Conservation (phyloP, 1,140 invertebrate genomes). For the Drosophila chauvacae region DNA sequence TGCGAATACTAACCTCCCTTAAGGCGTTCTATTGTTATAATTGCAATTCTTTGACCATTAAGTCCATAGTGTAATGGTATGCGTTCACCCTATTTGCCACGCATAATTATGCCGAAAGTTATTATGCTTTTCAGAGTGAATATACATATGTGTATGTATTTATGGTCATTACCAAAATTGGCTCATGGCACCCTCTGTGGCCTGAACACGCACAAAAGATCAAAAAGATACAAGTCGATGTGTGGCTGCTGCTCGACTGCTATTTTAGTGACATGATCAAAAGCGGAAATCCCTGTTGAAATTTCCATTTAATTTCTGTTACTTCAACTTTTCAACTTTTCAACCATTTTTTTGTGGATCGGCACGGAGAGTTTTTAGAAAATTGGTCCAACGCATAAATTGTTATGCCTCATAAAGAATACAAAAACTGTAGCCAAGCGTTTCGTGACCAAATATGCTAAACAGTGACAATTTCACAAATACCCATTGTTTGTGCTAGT, state of each 20-base stretch:
- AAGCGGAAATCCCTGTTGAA: conserved; percentile 71
- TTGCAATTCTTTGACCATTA: conserved; percentile 2
- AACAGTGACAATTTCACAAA: conserved; percentile 82
- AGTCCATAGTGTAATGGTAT: conserved; percentile 45
- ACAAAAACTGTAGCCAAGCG: conserved; percentile 57
- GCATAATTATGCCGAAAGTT: conserved; percentile 53
- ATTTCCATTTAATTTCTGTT: conserved; percentile 66
- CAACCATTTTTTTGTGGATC: not conserved
- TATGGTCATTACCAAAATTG: conserved; percentile 15
- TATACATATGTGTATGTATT: not conserved
- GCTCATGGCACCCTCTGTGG: not conserved
- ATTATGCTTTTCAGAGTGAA: conserved; percentile 31
- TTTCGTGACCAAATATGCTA: conserved; percentile 83
- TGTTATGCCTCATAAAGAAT: conserved; percentile 78
- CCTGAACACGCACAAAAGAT: conserved; percentile 42
- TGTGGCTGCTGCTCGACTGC: not conserved
- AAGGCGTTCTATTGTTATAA: too few relatives aligned
- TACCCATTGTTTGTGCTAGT: conserved; percentile 70
- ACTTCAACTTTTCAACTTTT: conserved; percentile 14
- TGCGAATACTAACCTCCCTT: not conserved
- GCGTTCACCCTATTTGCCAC: conserved; percentile 49
- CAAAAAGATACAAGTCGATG: conserved; percentile 3
- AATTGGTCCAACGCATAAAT: conserved; percentile 73
- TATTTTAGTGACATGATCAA: conserved; percentile 45
- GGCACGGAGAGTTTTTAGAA: conserved; percentile 10